Percentiles rank a stretch among this genome's conserved stretches.
Evolutionary conservation across 2,113 vertebrate genomes (phyloP).

Genomic region (Salvelinus fontinalis): DNA sequence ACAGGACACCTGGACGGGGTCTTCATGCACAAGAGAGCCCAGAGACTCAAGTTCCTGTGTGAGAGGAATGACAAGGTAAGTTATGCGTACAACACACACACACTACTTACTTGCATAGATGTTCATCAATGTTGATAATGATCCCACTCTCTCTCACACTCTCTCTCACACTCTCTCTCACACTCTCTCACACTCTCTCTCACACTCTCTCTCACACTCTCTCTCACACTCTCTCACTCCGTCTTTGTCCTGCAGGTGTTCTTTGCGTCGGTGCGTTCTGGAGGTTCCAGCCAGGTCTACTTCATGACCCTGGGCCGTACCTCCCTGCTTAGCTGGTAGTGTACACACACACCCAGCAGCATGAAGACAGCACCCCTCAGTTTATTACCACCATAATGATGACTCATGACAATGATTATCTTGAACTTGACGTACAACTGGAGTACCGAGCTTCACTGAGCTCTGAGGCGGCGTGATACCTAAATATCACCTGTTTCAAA

Average conservation of each 20-base stretch:
- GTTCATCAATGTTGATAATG: background rate
- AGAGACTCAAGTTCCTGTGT: slow-evolving; percentile 76
- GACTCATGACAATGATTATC: slow-evolving; percentile 21
- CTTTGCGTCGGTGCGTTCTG: slow-evolving; percentile 71
- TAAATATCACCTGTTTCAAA: background rate
- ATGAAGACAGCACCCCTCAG: slow-evolving; percentile 16
- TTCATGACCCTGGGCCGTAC: slow-evolving; percentile 76
- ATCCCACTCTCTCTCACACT: background rate
- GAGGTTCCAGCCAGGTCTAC: slow-evolving; percentile 75
- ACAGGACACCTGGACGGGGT: slow-evolving; percentile 68
- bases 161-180: no score
- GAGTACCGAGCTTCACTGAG: slow-evolving; percentile 1
- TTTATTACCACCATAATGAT: slow-evolving; percentile 20
- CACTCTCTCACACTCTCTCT: background rate
- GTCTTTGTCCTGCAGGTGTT: slow-evolving; percentile 63
- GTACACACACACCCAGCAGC: background rate
- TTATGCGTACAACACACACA: background rate
- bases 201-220: no score
- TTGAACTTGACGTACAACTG: slow-evolving; percentile 16
- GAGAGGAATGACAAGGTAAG: slow-evolving; percentile 75
- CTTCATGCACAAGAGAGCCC: slow-evolving; percentile 77
- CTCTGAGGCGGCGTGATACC: background rate
- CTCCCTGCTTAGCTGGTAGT: slow-evolving; percentile 76
- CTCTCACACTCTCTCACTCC: no score
- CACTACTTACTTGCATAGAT: background rate